These are phyloP conservation scores for Lanistes nyassanus DNA, from an alignment of 1,140 invertebrate species.

Conservation along the genomic window DNA sequence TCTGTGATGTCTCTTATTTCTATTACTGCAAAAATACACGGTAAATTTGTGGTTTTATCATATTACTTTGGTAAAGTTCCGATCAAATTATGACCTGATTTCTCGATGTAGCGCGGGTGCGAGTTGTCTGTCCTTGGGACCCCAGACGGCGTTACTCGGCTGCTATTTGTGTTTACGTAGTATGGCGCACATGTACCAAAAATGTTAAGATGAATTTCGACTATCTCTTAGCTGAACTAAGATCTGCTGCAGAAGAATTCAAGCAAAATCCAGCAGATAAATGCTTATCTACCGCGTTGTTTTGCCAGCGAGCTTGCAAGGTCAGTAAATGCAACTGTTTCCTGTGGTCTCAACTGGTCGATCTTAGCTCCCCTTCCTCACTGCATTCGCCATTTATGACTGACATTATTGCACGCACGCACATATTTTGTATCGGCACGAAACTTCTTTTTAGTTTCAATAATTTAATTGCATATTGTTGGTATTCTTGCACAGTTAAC, in stretches of 20 bases:
- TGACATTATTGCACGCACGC: slow-evolving; percentile 24
- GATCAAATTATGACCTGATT: neutral
- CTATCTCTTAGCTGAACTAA: slow-evolving; percentile 41
- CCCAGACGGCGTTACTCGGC: neutral
- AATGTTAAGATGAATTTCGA: slow-evolving; percentile 43
- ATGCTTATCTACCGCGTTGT: slow-evolving; percentile 39
- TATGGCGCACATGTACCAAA: slow-evolving; percentile 35
- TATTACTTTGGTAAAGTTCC: neutral
- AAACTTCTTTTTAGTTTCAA: neutral
- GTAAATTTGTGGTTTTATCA: neutral
- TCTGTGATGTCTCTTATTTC: neutral
- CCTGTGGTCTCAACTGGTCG: neutral
- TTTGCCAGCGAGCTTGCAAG: slow-evolving; percentile 48
- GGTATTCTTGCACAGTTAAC: neutral
- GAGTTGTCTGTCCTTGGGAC: slow-evolving; percentile 3
- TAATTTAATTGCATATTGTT: neutral
- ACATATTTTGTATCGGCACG: neutral
- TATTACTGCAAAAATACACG: neutral
- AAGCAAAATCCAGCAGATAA: slow-evolving; percentile 38
- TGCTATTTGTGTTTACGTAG: slow-evolving; percentile 41
- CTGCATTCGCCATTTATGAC: slow-evolving; percentile 21
- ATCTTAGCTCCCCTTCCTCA: neutral
- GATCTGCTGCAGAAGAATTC: slow-evolving; percentile 39
- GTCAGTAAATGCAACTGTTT: slow-evolving; percentile 29
- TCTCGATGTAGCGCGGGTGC: slow-evolving; percentile 6